phyloP scores from a whole-genome alignment of 1,140 invertebrate genomes.

The Aethina tumida region DNA sequence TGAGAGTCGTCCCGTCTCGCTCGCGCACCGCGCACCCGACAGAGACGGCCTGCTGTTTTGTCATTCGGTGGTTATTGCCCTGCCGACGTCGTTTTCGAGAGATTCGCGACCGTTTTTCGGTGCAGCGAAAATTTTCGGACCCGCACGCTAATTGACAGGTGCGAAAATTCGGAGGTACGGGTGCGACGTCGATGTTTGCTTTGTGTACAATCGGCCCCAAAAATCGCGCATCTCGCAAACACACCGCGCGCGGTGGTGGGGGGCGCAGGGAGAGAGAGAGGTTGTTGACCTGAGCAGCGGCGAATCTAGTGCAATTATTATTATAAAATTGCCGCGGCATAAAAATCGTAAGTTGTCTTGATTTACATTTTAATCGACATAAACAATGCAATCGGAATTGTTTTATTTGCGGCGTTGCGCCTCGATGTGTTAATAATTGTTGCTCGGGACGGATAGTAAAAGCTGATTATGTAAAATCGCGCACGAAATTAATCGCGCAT shows the following conservation, averaged over 20 bases:
- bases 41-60: constrained; percentile 22
- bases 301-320: constrained; percentile 1
- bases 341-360: background rate
- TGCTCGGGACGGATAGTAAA: too few relatives aligned
- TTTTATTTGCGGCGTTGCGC: too few relatives aligned
- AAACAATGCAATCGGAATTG: constrained; percentile 4
- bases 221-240: constrained; percentile 1
- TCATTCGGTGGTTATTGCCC: constrained; percentile 18
- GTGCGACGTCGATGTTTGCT: too few relatives aligned
- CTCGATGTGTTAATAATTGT: too few relatives aligned
- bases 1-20: constrained; percentile 41
- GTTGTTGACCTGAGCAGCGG: background rate
- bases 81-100: constrained; percentile 5
- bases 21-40: constrained; percentile 15
- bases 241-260: background rate
- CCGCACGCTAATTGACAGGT: too few relatives aligned
- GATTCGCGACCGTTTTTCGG: background rate
- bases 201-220: too few relatives aligned
- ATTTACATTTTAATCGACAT: background rate
- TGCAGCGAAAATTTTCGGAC: too few relatives aligned
- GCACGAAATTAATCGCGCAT: too few relatives aligned
- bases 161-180: too few relatives aligned
- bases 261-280: background rate
- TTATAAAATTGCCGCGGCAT: background rate
- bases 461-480: too few relatives aligned